Evolutionary conservation across 2,113 vertebrate genomes (phyloP).

Genomic region (Rhipidura dahli): DNA sequence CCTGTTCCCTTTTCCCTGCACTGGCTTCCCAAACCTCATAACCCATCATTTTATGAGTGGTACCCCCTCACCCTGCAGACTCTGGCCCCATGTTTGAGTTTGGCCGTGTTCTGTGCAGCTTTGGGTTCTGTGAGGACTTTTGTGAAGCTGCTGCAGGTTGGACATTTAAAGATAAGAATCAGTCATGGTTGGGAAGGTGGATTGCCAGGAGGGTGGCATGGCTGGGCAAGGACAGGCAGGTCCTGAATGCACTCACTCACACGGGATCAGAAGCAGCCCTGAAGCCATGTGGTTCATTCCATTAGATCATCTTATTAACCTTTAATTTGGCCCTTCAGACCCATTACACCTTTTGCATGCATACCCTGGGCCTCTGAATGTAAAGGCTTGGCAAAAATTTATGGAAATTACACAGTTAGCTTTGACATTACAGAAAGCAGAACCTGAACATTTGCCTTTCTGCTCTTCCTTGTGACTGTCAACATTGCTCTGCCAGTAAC

Average conservation of each 20-base stretch:
- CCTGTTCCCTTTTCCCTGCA: constrained; percentile 36
- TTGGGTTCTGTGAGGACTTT: constrained; percentile 6
- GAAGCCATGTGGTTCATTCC: not conserved
- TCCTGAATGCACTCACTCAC: not conserved
- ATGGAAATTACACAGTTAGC: not conserved
- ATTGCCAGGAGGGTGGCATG: not conserved
- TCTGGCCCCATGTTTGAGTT: not conserved
- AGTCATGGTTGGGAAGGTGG: rapidly evolving
- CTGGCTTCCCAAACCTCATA: constrained; percentile 6
- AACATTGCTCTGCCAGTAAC: not conserved
- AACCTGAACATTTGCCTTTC: not conserved
- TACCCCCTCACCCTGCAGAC: constrained; percentile 40
- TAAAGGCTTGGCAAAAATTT: not conserved
- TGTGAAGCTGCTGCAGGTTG: not conserved
- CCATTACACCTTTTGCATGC: not conserved
- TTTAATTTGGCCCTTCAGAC: not conserved
- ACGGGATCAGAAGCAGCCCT: not conserved
- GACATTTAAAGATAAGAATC: constrained; percentile 4
- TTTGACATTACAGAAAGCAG: not conserved
- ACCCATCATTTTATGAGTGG: not conserved
- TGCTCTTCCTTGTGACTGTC: not conserved
- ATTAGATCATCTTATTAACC: not conserved
- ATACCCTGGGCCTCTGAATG: not conserved
- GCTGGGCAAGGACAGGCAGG: not conserved
- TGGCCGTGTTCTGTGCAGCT: not conserved